Base-by-base conservation (phyloP, 2,113 vertebrate genomes). In the Laterallus jamaicensis region DNA sequence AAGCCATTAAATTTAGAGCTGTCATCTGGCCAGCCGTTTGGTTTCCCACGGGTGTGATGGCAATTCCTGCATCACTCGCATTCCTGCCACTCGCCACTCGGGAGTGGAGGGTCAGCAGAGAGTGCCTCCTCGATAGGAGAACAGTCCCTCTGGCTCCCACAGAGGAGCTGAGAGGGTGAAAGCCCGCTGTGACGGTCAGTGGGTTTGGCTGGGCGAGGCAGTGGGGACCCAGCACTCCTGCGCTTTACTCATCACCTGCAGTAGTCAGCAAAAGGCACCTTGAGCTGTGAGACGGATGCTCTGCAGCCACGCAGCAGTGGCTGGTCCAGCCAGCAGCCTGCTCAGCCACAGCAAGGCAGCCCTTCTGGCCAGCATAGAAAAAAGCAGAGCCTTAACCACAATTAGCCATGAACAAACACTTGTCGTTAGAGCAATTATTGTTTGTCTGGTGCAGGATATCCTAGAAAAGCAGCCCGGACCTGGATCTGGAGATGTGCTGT, bases 1-100 rank as follows among this genome's bases (percentile, higher is more conserved):
- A 69, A 84, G 77, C 62, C 66, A 69, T 92, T 95, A 97, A 94
- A 94, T 96, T 92, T 92, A 94, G 93, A 94, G 77, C 76, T 11
- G 31, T 76, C 77, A 73, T 64, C 80, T 89, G 93, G 76, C 58
- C 54, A 35, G 66, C 89, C 2, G 1, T 52, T 93, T 28, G 19
- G 56, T 80, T 86, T 49, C 76, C 62, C 74, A 24, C 40, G 40
- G 76, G 54, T 16, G 39, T 2, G 56, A 47, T 78, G 63, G 91
- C 77, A 56, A 71, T 19, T 81, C 77, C 81, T 39, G 56, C 77
- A 93, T 82, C 69, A 11, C 22, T 94, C 5, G 1, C 90, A 91
- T 90, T 93, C 92, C 92, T 86, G 81, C n/a, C 90, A 88, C 93
- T 96, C 40, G 0, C 15, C 95, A 93, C 92, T 77, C 42, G 1